Evolutionary conservation across 2,888 invertebrate genomes (phyloP).

Genomic region (Mythimna ferrago): DNA sequence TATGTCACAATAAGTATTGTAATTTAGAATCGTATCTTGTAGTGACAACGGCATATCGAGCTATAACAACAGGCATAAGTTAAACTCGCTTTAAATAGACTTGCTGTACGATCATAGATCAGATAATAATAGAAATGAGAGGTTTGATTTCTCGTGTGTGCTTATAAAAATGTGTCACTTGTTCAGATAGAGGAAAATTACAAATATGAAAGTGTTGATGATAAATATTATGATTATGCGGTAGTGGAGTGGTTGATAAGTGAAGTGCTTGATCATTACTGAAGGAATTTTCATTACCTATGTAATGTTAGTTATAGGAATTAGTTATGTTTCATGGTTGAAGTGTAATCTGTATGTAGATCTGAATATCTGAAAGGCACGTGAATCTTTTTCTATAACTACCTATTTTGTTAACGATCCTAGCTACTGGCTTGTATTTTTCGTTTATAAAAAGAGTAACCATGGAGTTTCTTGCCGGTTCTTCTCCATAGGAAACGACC

Average conservation of each 20-base stretch:
- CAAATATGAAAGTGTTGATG: slow-evolving; percentile 46
- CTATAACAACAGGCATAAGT: too few species aligned
- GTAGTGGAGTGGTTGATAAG: slow-evolving; percentile 48
- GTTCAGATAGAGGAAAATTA: slow-evolving; percentile 53
- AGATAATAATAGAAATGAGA: too few species aligned
- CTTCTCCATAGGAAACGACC: too few species aligned
- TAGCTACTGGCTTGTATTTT: too few species aligned
- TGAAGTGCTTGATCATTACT: slow-evolving; percentile 30
- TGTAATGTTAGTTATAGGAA: neutral
- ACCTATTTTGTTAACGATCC: too few species aligned
- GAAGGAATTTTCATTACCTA: slow-evolving; percentile 41
- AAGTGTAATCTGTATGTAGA: too few species aligned
- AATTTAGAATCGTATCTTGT: slow-evolving; percentile 10
- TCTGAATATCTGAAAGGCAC: too few species aligned
- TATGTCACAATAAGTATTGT: slow-evolving; percentile 16
- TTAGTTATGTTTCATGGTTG: neutral
- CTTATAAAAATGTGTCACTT: slow-evolving; percentile 45
- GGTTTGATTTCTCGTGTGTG: neutral
- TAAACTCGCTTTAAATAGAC: neutral
- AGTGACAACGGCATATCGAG: neutral
- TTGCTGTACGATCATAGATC: neutral
- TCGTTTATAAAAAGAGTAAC: too few species aligned
- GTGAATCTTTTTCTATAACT: too few species aligned
- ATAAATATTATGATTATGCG: slow-evolving; percentile 48
- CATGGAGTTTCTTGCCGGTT: too few species aligned